phyloP scores from a whole-genome alignment of 2,113 vertebrate genomes.

The Anarhynchus alexandrinus region DNA sequence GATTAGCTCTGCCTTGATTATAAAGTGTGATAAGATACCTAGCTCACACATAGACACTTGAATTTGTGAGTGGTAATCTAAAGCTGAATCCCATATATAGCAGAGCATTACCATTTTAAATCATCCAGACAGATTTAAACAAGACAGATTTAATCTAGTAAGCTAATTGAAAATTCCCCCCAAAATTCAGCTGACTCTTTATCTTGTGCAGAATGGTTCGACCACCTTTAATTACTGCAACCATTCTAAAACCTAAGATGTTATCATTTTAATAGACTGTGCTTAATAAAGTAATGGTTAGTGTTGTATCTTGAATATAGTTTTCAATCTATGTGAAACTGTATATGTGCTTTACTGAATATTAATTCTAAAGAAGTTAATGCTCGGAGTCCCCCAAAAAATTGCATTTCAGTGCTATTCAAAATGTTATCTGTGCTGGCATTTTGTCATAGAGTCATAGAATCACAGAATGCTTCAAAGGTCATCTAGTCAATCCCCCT shows the following conservation, averaged over 20 bases:
- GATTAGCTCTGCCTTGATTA: not conserved
- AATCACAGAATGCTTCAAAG: not conserved
- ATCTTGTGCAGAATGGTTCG: not conserved
- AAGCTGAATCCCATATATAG: not conserved
- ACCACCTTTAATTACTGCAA: not conserved
- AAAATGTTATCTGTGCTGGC: not conserved
- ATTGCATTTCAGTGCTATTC: not conserved
- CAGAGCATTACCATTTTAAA: not conserved
- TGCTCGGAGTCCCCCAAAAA: not conserved
- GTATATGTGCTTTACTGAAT: not conserved
- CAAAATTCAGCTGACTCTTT: not conserved
- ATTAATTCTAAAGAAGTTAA: not conserved
- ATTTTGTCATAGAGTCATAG: not conserved
- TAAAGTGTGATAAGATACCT: not conserved
- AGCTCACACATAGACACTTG: not conserved
- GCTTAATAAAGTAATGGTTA: not conserved
- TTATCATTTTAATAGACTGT: slow-evolving; percentile 12
- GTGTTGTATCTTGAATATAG: not conserved
- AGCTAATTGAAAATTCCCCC: not conserved
- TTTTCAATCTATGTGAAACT: not conserved
- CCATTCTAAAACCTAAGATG: not conserved
- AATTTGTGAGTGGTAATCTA: not conserved
- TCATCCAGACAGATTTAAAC: not conserved
- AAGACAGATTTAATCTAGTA: not conserved
- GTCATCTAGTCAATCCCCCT: not conserved